Percentiles rank a stretch among this genome's conserved stretches.
phyloP scores from a whole-genome alignment of 2,888 invertebrate genomes.

The Spisula solida region DNA sequence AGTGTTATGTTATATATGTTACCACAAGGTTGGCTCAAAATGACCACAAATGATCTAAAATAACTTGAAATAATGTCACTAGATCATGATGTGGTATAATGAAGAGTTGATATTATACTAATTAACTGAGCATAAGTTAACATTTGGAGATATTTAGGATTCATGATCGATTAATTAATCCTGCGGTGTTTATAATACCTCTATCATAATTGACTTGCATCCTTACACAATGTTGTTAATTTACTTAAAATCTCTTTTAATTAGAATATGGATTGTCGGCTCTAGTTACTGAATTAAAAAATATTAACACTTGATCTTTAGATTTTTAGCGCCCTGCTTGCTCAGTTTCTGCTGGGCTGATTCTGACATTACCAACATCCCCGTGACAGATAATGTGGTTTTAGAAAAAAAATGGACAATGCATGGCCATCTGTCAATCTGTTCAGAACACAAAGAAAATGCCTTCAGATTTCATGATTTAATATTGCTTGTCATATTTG shows the following conservation, averaged over 20 bases:
- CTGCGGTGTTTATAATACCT: neutral
- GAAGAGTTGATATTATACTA: too few species aligned
- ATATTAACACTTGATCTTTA: conserved; percentile 11
- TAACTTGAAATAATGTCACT: too few species aligned
- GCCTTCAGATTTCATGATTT: conserved; percentile 28
- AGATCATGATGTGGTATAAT: too few species aligned
- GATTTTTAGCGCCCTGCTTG: neutral
- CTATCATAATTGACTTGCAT: neutral
- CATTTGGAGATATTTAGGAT: neutral
- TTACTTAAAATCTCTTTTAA: neutral
- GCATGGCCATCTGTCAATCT: conserved; percentile 35
- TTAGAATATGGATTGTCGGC: neutral
- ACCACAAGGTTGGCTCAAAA: too few species aligned
- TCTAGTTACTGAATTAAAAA: neutral
- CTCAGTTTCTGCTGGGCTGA: neutral
- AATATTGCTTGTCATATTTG: conserved; percentile 23
- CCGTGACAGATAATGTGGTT: conserved; percentile 6
- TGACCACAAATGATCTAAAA: too few species aligned
- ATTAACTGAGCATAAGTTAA: too few species aligned
- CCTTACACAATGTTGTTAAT: neutral
- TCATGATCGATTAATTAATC: neutral
- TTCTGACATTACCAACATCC: neutral
- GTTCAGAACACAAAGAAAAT: conserved; percentile 24
- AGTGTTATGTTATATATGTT: too few species aligned
- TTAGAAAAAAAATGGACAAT: conserved; percentile 14